phyloP scores from a whole-genome alignment of 1,140 invertebrate species.

The Apis cerana region DNA sequence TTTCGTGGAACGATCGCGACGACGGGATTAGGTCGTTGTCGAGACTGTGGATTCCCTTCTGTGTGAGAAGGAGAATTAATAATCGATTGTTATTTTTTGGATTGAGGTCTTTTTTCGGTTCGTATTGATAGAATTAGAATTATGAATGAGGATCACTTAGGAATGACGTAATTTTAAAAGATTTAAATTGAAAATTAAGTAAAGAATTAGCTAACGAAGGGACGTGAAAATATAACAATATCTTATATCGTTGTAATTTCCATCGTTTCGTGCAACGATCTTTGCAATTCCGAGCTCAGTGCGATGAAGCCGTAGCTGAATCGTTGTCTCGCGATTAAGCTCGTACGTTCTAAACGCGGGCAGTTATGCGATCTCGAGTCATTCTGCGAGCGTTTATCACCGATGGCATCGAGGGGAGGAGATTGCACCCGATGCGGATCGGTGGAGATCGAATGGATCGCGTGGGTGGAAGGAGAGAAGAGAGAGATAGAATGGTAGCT shows the following conservation, averaged over 20 bases:
- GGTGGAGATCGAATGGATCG: conserved; percentile 31
- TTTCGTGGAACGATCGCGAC: no score
- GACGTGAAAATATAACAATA: background rate
- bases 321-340: conserved; percentile 15
- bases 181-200: no score
- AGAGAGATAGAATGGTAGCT: conserved; percentile 45
- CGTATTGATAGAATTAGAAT: no score
- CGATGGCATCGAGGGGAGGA: conserved; percentile 19
- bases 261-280: background rate
- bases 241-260: background rate
- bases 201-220: background rate
- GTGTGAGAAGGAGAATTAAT: no score
- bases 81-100: no score
- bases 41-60: background rate
- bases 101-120: no score
- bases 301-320: conserved; percentile 16
- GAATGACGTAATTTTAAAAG: no score
- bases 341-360: conserved; percentile 18
- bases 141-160: no score
- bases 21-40: background rate
- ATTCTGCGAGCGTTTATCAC: conserved; percentile 17
- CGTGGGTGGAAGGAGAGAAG: conserved; percentile 32
- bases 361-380: conserved; percentile 12
- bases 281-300: conserved; percentile 43
- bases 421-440: conserved; percentile 22